Evolutionary conservation across 2,888 invertebrate genomes (phyloP).

Genomic region (Cyrtodaria siliqua): DNA sequence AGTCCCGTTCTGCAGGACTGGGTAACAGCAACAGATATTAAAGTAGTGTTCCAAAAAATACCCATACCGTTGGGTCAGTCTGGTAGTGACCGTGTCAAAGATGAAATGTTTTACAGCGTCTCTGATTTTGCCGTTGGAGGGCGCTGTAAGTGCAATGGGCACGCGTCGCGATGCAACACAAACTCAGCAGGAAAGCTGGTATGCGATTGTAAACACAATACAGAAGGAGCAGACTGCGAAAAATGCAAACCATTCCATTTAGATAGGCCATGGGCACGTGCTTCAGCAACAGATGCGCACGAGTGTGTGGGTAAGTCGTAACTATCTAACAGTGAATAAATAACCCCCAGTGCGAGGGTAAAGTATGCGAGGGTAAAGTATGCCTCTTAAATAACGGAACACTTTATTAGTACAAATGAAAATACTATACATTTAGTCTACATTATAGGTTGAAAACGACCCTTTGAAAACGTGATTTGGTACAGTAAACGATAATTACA

Average conservation of each 20-base stretch:
- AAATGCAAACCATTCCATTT: slow-evolving; percentile 99
- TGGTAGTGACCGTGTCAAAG: slow-evolving; percentile 77
- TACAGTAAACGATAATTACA: too few species aligned
- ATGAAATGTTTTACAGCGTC: slow-evolving; percentile 89
- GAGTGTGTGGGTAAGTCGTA: slow-evolving; percentile 99
- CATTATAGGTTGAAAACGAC: too few species aligned
- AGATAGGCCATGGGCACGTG: slow-evolving; percentile 99
- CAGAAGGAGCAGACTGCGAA: slow-evolving; percentile 99
- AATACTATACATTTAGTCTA: too few species aligned
- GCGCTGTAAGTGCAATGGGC: slow-evolving; percentile 99
- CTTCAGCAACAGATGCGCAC: slow-evolving; percentile 97
- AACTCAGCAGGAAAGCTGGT: slow-evolving; percentile 88
- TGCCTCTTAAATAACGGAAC: too few species aligned
- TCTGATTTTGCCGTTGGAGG: slow-evolving; percentile 98
- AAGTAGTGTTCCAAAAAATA: slow-evolving; percentile 88
- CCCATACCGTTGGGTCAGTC: slow-evolving; percentile 59
- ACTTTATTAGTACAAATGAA: too few species aligned
- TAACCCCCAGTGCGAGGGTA: too few species aligned
- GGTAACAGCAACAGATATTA: slow-evolving; percentile 99
- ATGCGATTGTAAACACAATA: slow-evolving; percentile 99
- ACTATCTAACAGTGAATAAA: too few species aligned
- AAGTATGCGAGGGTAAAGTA: too few species aligned
- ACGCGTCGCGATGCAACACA: slow-evolving; percentile 94
- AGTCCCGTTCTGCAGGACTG: slow-evolving; percentile 97
- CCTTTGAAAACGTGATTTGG: too few species aligned